Evolutionary conservation across 2,113 vertebrate genomes (phyloP).

Genomic region (Trogon melanurus): DNA sequence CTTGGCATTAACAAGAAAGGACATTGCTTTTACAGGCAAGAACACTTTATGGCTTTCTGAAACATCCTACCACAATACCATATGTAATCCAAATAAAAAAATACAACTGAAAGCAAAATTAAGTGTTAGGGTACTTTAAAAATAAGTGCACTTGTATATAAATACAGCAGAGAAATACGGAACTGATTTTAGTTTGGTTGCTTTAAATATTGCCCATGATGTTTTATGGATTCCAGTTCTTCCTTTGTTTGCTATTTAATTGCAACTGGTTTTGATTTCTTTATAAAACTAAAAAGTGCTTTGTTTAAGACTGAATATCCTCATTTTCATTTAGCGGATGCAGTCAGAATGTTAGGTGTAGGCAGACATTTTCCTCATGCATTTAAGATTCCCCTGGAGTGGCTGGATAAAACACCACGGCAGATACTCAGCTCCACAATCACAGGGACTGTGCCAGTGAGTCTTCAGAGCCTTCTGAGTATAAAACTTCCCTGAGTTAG

Average conservation of each 20-base stretch:
- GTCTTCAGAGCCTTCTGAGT: neutral
- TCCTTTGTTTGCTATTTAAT: conserved; percentile 65
- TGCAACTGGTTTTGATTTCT: conserved; percentile 65
- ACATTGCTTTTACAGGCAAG: conserved; percentile 74
- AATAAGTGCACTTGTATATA: conserved; percentile 54
- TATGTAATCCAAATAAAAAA: conserved; percentile 72
- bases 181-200: conserved; percentile 52
- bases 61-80: conserved; percentile 69
- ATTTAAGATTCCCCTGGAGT: conserved; percentile 34
- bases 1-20: conserved; percentile 75
- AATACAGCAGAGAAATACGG: conserved; percentile 63
- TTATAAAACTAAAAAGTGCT: conserved; percentile 27
- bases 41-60: conserved; percentile 67
- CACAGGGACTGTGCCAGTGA: neutral
- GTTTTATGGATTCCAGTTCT: conserved; percentile 67
- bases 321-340: conserved; percentile 35
- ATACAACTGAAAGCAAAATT: conserved; percentile 65
- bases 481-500: conserved; percentile 2
- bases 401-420: conserved; percentile 24
- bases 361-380: conserved; percentile 14
- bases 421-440: conserved; percentile 12
- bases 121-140: conserved; percentile 53
- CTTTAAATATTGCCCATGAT: conserved; percentile 57
- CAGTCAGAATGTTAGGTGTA: conserved; percentile 17
- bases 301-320: conserved; percentile 33